phyloP scores from a whole-genome alignment of 2,888 invertebrate genomes.

The Napeogenes inachia region DNA sequence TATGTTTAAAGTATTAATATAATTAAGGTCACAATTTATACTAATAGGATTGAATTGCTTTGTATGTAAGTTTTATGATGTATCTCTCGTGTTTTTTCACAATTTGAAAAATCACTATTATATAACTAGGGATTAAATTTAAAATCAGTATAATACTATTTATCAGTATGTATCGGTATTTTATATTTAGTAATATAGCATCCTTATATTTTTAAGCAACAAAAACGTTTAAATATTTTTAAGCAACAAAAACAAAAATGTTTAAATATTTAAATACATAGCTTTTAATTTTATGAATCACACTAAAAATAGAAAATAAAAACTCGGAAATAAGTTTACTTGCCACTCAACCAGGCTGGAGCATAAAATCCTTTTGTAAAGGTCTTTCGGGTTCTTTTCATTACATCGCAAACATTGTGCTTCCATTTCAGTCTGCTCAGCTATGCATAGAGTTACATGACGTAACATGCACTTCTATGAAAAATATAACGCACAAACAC shows the following conservation, averaged over 20 bases:
- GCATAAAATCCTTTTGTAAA: constrained; percentile 27
- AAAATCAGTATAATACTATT: too few species aligned
- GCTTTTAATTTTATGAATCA: background rate
- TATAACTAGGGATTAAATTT: too few species aligned
- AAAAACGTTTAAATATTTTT: background rate
- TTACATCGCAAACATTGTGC: constrained; percentile 33
- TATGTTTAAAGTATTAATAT: background rate
- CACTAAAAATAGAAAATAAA: constrained; percentile 11
- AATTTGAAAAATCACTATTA: too few species aligned
- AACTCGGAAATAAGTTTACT: constrained; percentile 26
- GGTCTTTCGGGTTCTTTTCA: constrained; percentile 33
- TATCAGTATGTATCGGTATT: too few species aligned
- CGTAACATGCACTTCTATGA: constrained; percentile 30
- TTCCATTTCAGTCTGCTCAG: constrained; percentile 31
- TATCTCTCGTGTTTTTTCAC: too few species aligned
- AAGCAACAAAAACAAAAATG: background rate
- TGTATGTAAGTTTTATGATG: background rate
- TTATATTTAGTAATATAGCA: too few species aligned
- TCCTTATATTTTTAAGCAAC: too few species aligned
- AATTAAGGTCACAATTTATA: background rate
- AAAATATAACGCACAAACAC: constrained; percentile 32
- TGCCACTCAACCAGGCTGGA: constrained; percentile 18
- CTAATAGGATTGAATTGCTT: background rate
- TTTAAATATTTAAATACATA: background rate
- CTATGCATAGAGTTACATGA: constrained; percentile 32